Percentiles rank a stretch among this genome's conserved stretches.
Evolutionary conservation across 2,888 invertebrate species (phyloP).

Genomic region (Sesia bembeciformis): DNA sequence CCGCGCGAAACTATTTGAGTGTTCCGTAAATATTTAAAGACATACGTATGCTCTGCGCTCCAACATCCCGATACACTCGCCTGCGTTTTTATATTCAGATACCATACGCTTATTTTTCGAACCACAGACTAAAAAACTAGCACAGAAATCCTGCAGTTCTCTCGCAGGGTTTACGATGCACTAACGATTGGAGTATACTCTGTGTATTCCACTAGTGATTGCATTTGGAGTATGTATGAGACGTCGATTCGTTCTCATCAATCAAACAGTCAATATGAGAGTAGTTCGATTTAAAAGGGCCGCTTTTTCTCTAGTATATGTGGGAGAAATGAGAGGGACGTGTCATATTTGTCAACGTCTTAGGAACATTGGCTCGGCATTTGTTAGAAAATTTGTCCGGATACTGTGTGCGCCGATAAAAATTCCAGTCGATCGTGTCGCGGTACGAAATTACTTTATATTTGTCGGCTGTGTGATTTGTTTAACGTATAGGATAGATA

Average conservation of each 20-base stretch:
- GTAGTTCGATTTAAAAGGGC: constrained; percentile 27
- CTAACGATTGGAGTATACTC: neutral
- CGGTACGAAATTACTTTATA: neutral
- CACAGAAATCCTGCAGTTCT: neutral
- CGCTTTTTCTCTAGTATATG: constrained; percentile 14
- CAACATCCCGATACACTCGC: constrained; percentile 10
- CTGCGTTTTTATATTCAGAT: neutral
- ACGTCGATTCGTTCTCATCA: constrained; percentile 22
- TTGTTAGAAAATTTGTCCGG: constrained; percentile 24
- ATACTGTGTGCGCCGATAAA: constrained; percentile 9
- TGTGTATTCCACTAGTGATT: constrained; percentile 3
- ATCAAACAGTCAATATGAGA: constrained; percentile 32
- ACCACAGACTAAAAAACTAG: neutral
- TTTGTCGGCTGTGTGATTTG: neutral
- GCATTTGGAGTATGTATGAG: neutral
- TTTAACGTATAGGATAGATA: no score
- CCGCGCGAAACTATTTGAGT: constrained; percentile 28
- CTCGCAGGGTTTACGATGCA: neutral
- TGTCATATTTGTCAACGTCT: constrained; percentile 41
- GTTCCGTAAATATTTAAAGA: constrained; percentile 46
- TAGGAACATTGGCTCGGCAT: constrained; percentile 22
- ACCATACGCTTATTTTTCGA: neutral
- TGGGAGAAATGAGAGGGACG: constrained; percentile 15
- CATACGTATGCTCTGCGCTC: constrained; percentile 22
- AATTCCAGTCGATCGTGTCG: neutral